Conservation (phyloP, 2,113 vertebrate species). For the Cariama cristata region DNA sequence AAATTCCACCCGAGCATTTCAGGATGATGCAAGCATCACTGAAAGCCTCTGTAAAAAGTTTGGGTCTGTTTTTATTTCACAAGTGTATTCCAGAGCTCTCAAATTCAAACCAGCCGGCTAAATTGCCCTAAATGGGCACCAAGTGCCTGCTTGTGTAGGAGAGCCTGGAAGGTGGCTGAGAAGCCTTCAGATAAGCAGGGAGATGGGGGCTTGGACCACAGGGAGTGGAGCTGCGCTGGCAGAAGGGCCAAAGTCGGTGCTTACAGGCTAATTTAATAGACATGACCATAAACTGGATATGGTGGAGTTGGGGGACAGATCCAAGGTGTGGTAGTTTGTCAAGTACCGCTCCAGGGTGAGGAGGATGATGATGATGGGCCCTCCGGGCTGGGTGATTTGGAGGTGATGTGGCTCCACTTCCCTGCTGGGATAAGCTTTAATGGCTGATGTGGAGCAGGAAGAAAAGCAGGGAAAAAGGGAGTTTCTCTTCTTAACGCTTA, state of each 20-base stretch:
- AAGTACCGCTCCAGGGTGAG: not conserved
- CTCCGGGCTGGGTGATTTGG: fast-evolving
- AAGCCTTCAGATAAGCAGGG: not conserved
- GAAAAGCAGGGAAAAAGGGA: not conserved
- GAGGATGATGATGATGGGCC: not conserved
- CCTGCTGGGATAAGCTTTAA: not conserved
- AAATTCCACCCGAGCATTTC: not conserved
- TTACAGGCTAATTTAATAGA: not conserved
- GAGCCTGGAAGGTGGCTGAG: not conserved
- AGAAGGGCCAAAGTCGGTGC: not conserved
- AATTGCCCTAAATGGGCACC: not conserved
- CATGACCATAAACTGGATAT: not conserved
- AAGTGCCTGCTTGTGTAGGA: not conserved
- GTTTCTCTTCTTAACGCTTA: not conserved
- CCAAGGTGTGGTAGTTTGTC: not conserved
- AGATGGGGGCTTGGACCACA: not conserved
- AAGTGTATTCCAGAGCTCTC: not conserved
- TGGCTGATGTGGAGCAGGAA: not conserved
- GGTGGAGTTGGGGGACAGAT: not conserved
- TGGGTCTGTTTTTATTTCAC: not conserved
- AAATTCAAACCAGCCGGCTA: not conserved
- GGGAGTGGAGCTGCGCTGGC: not conserved
- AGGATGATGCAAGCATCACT: not conserved
- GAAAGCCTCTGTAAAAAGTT: not conserved
- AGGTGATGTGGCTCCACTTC: not conserved